Conservation (phyloP, 2,113 vertebrate species). For the Chlamydotis undulata region DNA sequence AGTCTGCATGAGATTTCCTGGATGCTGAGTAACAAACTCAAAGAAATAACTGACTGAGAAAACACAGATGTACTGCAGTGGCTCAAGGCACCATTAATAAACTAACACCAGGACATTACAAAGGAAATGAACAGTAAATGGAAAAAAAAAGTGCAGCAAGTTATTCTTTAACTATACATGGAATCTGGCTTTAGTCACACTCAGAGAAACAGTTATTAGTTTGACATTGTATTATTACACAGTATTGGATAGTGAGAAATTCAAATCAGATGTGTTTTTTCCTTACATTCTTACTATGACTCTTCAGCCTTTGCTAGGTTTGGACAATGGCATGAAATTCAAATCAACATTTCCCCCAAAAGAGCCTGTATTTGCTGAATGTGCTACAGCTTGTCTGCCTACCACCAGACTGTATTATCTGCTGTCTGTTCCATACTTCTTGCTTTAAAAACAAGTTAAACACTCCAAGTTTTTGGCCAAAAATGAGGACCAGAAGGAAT, state of each 20-base stretch:
- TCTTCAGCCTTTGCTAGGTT: conserved; percentile 15
- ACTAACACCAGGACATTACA: background rate
- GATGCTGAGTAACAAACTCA: background rate
- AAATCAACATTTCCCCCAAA: background rate
- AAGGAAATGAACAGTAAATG: background rate
- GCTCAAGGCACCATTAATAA: background rate
- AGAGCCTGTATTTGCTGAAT: background rate
- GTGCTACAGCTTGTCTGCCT: background rate
- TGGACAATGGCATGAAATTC: conserved; percentile 20
- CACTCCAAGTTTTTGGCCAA: background rate
- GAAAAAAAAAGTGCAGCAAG: background rate
- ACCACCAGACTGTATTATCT: background rate
- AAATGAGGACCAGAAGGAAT: background rate
- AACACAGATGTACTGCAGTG: background rate
- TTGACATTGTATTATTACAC: background rate
- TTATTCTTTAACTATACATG: background rate
- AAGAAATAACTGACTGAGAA: background rate
- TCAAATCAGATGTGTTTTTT: conserved; percentile 5
- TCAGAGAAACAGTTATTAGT: background rate
- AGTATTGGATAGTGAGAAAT: background rate
- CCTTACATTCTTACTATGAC: background rate
- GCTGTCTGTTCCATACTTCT: background rate
- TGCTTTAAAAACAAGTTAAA: background rate
- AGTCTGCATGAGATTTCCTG: background rate
- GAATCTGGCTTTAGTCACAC: conserved; percentile 4